Evolutionary conservation across 2,888 invertebrate genomes (phyloP), one percentile per base, ranked within the genome.

Genomic region (Schizotus pectinicornis): DNA sequence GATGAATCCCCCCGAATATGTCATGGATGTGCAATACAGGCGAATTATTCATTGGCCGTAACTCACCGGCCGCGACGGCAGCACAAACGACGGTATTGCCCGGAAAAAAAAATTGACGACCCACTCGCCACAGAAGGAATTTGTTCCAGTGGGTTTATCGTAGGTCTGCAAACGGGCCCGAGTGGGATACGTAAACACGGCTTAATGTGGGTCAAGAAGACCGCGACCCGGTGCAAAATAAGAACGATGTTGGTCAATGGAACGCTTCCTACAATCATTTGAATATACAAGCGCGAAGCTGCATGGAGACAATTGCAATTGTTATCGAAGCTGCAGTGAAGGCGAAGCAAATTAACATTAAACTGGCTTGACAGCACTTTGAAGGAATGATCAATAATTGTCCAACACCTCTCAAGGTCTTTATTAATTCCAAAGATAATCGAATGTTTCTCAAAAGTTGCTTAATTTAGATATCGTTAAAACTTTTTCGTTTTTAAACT

Each of bases 391-490:
- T 22, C 22, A 22, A 22, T 22, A n/a, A n/a, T n/a, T n/a, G n/a
- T n/a, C 5, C 22, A 22, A 22, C 22, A 22, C 22, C 22, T 22
- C 22, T 22, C 22, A 22, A 22, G 22, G 22, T 22, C 22, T 5
- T 22, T 22, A 22, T 22, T 22, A 22, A 22, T 22, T 22, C 5
- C 42, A 54, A 62, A 63, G 62, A 67, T 67, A 69, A 68, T 69
- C 64, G 65, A 65, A 67, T 64, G 59, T 63, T 63, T 61, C 54
- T 59, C 60, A 53, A 68, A 70, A 69, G 65, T 70, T 72, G 70
- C 62, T 62, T 68, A 69, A 72, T 70, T 72, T 68, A 62, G 65
- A 66, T 69, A 65, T 69, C 68, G 62, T 69, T 68, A 68, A 67
- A 68, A 70, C 68, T 69, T 70, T 70, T 70, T 67, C 68, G 65